Evolutionary conservation across 1,140 invertebrate species (phyloP).

Genomic region (Drosophila busckii): DNA sequence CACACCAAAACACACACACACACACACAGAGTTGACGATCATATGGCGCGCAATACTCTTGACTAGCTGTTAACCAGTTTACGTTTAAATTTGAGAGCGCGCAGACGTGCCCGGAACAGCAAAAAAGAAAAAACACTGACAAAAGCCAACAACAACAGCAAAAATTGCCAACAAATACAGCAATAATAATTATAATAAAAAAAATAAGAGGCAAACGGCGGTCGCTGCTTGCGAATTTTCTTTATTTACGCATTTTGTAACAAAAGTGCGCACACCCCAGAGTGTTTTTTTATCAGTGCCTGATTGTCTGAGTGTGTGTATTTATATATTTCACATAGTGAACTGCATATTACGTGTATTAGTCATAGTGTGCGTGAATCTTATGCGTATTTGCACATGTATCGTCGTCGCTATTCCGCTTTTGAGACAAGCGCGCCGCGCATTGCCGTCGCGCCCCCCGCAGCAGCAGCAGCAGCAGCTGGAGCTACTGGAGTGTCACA

Average conservation of each 20-base stretch:
- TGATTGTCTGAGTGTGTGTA: slow-evolving; percentile 15
- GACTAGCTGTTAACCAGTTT: slow-evolving; percentile 68
- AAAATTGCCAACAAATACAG: slow-evolving; percentile 9
- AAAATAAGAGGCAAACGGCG: slow-evolving; percentile 12
- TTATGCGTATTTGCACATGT: slow-evolving; percentile 43
- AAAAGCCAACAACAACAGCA: slow-evolving; percentile 10
- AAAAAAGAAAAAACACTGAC: slow-evolving; percentile 3
- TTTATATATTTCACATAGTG: slow-evolving; percentile 6
- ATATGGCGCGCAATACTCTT: slow-evolving; percentile 49
- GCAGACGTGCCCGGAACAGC: slow-evolving; percentile 58
- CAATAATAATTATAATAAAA: slow-evolving; percentile 15
- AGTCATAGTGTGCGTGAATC: slow-evolving; percentile 5
- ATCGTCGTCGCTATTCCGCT: slow-evolving; percentile 73
- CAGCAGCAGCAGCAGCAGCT: slow-evolving; percentile 1
- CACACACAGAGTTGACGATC: slow-evolving; percentile 34
- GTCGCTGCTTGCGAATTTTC: slow-evolving; percentile 35
- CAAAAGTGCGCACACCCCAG: slow-evolving; percentile 12
- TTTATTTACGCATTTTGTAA: slow-evolving; percentile 24
- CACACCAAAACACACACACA: slow-evolving; percentile 8
- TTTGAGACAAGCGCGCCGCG: slow-evolving; percentile 69
- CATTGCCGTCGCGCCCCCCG: slow-evolving; percentile 57
- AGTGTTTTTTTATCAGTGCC: slow-evolving; percentile 24
- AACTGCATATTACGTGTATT: slow-evolving; percentile 3
- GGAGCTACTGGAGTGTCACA: slow-evolving; percentile 12
- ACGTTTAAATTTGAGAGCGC: slow-evolving; percentile 59